A percentile compares a stretch with the other conserved stretches of the same genome.
These are phyloP conservation scores for Gryllus longicercus DNA, from an alignment of 2,888 invertebrate species.

Conservation along the genomic window DNA sequence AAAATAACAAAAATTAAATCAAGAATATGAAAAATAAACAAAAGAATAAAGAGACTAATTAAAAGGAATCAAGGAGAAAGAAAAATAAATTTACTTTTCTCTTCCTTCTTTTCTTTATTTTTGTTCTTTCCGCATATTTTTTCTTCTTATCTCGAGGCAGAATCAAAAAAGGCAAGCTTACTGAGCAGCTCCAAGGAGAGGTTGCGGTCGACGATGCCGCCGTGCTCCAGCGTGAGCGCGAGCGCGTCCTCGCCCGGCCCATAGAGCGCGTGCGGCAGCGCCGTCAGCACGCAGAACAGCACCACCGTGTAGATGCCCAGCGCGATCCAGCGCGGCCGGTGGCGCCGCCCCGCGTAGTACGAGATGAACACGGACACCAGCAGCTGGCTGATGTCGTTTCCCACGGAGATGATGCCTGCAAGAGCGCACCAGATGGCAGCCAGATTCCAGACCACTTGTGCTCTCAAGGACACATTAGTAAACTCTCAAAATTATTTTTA, in stretches of 20 bases:
- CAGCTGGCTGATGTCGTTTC: constrained; percentile 70
- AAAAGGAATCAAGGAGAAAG: no score
- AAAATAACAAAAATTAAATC: no score
- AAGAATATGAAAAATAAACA: no score
- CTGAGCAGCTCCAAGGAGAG: constrained; percentile 45
- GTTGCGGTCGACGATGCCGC: constrained; percentile 46
- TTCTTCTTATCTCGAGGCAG: no score
- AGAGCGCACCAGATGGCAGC: constrained; percentile 24
- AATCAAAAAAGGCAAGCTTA: constrained; percentile 18
- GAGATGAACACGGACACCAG: constrained; percentile 63
- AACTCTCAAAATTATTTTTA: no score
- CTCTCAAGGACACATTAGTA: no score
- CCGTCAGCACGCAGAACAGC: constrained; percentile 62
- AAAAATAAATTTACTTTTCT: no score
- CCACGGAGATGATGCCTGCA: constrained; percentile 65
- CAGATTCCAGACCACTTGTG: no score
- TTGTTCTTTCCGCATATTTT: no score
- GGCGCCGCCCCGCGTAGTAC: constrained; percentile 67
- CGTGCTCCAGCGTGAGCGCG: constrained; percentile 58
- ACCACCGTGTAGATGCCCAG: constrained; percentile 59
- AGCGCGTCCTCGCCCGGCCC: constrained; percentile 66
- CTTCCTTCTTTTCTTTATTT: no score
- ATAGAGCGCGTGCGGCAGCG: constrained; percentile 65
- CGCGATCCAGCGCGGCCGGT: constrained; percentile 71
- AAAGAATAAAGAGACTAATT: no score